Evolutionary conservation across 2,797 vertebrate genomes (phyloP).

Genomic region (Salarias fasciatus): DNA sequence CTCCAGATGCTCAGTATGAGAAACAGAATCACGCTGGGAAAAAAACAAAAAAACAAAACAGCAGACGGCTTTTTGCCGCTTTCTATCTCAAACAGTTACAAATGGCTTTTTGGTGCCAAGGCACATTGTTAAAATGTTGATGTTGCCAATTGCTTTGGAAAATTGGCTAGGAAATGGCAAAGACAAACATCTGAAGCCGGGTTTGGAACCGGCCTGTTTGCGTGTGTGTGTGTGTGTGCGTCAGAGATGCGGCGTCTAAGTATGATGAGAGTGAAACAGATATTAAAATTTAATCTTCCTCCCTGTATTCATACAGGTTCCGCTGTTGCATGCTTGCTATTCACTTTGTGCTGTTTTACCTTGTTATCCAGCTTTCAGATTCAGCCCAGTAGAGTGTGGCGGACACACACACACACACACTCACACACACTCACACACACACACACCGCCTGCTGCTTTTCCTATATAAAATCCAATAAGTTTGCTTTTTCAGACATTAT

Average conservation of each 20-base stretch:
- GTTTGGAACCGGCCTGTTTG: slow-evolving; percentile 56
- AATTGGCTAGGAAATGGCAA: slow-evolving; percentile 63
- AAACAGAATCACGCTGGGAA: slow-evolving; percentile 68
- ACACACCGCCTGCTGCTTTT: slow-evolving; percentile 39
- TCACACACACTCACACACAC: slow-evolving; percentile 10
- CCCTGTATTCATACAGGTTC: slow-evolving; percentile 49
- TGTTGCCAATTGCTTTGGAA: slow-evolving; percentile 76
- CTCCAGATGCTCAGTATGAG: slow-evolving; percentile 76
- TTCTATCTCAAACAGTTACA: slow-evolving; percentile 69
- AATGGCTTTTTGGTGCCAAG: slow-evolving; percentile 77
- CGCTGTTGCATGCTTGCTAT: slow-evolving; percentile 44
- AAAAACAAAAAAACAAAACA: slow-evolving; percentile 58
- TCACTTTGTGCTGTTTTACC: slow-evolving; percentile 51
- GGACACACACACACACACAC: slow-evolving; percentile 4
- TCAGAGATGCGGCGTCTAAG: slow-evolving; percentile 50
- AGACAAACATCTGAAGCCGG: slow-evolving; percentile 73
- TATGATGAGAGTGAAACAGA: slow-evolving; percentile 61
- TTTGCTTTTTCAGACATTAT: slow-evolving; percentile 40
- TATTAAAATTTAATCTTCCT: slow-evolving; percentile 61
- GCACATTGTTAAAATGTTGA: slow-evolving; percentile 74
- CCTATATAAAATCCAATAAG: slow-evolving; percentile 49
- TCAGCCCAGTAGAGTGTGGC: slow-evolving; percentile 36
- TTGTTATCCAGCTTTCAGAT: slow-evolving; percentile 48
- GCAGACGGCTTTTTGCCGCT: slow-evolving; percentile 57
- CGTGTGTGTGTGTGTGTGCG: slow-evolving; percentile 65